phyloP scores from a whole-genome alignment of 92 coral and sea anemone genomes.

The Phymanthus crucifer region DNA sequence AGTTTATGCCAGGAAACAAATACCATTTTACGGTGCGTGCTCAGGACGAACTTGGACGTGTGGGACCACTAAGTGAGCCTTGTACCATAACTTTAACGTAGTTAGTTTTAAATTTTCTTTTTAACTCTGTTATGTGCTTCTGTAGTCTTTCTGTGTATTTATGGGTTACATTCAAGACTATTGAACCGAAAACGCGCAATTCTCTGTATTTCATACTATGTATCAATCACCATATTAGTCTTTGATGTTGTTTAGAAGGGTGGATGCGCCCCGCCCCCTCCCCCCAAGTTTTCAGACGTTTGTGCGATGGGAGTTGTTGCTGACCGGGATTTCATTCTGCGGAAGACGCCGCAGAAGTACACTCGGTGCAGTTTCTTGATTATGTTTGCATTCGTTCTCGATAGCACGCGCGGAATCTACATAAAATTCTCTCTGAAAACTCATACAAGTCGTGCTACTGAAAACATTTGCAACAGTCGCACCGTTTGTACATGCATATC shows the following conservation, averaged over 20 bases:
- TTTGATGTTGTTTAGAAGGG: background rate
- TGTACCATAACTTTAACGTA: slow-evolving; percentile 85
- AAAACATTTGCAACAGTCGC: too few species aligned
- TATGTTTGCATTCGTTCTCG: too few species aligned
- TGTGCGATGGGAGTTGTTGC: too few species aligned
- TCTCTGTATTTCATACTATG: background rate
- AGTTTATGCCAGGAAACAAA: slow-evolving; percentile 93
- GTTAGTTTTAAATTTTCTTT: background rate
- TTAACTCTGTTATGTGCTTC: background rate
- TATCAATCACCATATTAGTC: background rate
- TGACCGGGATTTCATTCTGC: too few species aligned
- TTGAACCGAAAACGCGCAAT: background rate
- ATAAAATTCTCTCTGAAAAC: too few species aligned
- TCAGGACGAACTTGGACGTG: slow-evolving; percentile 79
- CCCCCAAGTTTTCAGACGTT: too few species aligned
- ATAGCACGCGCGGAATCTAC: too few species aligned
- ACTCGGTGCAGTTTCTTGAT: too few species aligned
- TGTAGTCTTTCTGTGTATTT: background rate
- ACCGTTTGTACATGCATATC: too few species aligned
- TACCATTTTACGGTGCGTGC: slow-evolving; percentile 97
- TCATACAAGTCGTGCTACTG: too few species aligned
- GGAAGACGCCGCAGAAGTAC: too few species aligned
- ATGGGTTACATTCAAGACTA: background rate
- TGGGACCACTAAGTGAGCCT: slow-evolving; percentile 85
- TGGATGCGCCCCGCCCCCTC: background rate